Conservation (phyloP, 2,888 invertebrate genomes). For the Meandrusa payeni region DNA sequence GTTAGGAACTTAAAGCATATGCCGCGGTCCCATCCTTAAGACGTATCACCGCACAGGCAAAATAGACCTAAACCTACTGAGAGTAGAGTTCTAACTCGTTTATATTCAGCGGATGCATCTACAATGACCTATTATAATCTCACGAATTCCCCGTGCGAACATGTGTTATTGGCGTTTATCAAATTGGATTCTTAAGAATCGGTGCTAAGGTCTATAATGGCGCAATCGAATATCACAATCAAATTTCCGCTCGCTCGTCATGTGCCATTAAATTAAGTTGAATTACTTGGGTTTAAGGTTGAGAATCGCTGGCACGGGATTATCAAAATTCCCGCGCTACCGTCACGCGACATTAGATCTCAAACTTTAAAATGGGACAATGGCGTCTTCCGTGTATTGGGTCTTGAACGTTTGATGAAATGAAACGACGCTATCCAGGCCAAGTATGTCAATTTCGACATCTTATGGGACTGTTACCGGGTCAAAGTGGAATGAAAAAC, state of each 20-base stretch:
- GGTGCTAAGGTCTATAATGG: constrained; percentile 20
- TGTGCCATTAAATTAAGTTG: constrained; percentile 20
- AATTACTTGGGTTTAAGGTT: constrained; percentile 26
- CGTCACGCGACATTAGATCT: constrained; percentile 73
- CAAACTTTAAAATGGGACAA: constrained; percentile 66
- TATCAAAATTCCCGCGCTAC: constrained; percentile 47
- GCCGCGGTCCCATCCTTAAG: constrained; percentile 17
- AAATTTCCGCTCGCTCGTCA: constrained; percentile 17
- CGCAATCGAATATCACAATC: constrained; percentile 3
- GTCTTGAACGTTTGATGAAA: constrained; percentile 18
- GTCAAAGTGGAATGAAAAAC: too few species aligned
- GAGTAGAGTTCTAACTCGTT: constrained; percentile 32
- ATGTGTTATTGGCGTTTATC: constrained; percentile 32
- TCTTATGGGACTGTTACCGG: too few species aligned
- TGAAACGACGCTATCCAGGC: constrained; percentile 6
- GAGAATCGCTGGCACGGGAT: constrained; percentile 25
- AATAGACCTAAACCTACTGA: neutral
- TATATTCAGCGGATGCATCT: constrained; percentile 26
- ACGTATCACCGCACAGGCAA: neutral
- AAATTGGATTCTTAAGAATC: constrained; percentile 27
- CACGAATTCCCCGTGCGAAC: constrained; percentile 46
- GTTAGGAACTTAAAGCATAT: constrained; percentile 24
- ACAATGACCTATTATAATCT: constrained; percentile 36
- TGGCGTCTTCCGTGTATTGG: constrained; percentile 49
- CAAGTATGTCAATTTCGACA: neutral